Base-by-base conservation (phyloP, 2,113 vertebrate species). In the Paralichthys olivaceus region DNA sequence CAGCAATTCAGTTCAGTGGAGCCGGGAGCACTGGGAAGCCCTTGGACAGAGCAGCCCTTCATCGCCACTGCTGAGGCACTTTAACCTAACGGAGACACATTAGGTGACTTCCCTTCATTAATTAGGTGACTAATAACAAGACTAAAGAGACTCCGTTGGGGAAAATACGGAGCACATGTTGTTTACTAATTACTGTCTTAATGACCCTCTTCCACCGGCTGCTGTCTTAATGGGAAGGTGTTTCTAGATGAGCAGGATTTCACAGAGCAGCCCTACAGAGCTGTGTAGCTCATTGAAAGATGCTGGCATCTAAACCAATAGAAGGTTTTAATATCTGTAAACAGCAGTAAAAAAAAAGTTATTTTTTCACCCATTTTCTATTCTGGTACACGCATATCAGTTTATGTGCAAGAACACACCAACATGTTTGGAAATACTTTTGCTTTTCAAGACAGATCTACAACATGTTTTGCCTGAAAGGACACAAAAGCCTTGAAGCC, bases 121-220 rank as follows among this genome's bases (percentile, higher is more conserved):
- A 66, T 79, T 51, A 53, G n/a, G 20, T 49, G 22, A 58, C 17
- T 64, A 37, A 64, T 65, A 56, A 47, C 66, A 53, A 47, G 60
- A 65, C 26, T 65, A 65, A 49, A 72, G 66, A 15, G 26, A 49
- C 60, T 45, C 56, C 26, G 19, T 26, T 28, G 20, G 47, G 37
- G 40, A 49, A 64, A 77, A 57, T 57, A 37, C 22, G 0, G 68
- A 19, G 14, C 43, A 66, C 61, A 54, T 66, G 69, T 71, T 69
- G 72, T 75, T 59, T 37, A 23, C 68, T 71, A 79, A 72, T 79
- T 58, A 72, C 9, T 12, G 22, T 43, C 28, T 66, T 72, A 72
- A 72, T 58, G 60, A 78, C 40, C 68, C 45, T 25, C 19, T n/a
- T 64, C 22, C 28, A n/a, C 51, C 47, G 26, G 34, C 75, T 70